Conservation (phyloP, 1,140 invertebrate genomes). For the Mactra quadrangularis region DNA sequence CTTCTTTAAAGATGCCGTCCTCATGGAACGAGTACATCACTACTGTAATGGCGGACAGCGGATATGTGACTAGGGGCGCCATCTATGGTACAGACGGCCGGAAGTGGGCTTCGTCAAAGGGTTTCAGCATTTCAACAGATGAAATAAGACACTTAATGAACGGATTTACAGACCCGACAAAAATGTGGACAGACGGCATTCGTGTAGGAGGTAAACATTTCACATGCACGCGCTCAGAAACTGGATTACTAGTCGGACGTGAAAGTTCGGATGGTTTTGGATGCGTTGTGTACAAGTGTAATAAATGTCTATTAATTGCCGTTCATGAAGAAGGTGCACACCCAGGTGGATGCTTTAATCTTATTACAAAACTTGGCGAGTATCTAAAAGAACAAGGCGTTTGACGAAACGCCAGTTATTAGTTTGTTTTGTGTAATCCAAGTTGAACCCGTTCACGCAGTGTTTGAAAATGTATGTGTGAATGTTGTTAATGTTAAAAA, state of each 20-base stretch:
- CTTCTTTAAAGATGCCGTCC: conserved; percentile 69
- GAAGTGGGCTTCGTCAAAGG: conserved; percentile 67
- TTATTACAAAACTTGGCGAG: conserved; percentile 72
- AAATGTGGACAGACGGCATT: conserved; percentile 67
- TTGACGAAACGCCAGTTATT: conserved; percentile 45
- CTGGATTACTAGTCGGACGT: conserved; percentile 69
- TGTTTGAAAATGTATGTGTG: background rate
- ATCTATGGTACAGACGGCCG: conserved; percentile 69
- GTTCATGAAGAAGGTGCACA: conserved; percentile 72
- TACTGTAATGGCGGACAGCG: conserved; percentile 72
- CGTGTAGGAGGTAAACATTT: conserved; percentile 60
- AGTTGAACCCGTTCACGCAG: no score
- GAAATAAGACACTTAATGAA: conserved; percentile 63
- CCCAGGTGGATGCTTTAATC: conserved; percentile 71
- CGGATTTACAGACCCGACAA: conserved; percentile 69
- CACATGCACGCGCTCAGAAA: conserved; percentile 72
- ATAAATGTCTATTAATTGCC: conserved; percentile 68
- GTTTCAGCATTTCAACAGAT: conserved; percentile 60
- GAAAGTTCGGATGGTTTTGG: conserved; percentile 66
- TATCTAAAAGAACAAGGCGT: conserved; percentile 72
- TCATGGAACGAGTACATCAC: conserved; percentile 75
- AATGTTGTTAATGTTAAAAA: background rate
- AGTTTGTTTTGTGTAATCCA: no score
- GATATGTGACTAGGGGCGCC: conserved; percentile 69
- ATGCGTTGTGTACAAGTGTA: conserved; percentile 72